Conservation (phyloP, 2,888 invertebrate species). For the Steinernema scapterisci region DNA sequence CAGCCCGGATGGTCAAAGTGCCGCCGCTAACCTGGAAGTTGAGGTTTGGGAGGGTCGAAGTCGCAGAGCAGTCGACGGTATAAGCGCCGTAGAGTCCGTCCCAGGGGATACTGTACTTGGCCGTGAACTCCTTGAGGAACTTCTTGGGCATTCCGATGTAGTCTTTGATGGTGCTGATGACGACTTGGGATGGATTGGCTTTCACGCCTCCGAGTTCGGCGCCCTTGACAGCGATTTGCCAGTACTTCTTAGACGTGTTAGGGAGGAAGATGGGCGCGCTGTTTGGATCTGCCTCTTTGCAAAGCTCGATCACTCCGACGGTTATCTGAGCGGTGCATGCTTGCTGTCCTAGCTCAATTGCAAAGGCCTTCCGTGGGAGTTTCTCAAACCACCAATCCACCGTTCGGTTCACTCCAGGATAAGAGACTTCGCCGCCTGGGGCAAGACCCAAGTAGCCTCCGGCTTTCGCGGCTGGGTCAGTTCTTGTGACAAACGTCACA, state of each 20-base stretch:
- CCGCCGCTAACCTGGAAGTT: background rate
- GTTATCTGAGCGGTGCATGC: too few relatives aligned
- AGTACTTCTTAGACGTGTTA: background rate
- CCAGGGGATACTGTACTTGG: background rate
- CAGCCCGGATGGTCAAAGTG: background rate
- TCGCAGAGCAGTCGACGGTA: background rate
- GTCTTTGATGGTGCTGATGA: background rate
- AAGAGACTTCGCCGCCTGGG: too few relatives aligned
- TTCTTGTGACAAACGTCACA: too few relatives aligned
- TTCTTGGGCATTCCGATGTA: conserved; percentile 4
- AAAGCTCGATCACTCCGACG: background rate
- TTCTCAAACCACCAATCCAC: too few relatives aligned
- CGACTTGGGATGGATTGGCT: background rate
- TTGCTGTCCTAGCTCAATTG: too few relatives aligned
- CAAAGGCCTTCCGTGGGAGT: too few relatives aligned
- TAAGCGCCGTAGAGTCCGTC: conserved; percentile 15
- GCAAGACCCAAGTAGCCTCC: too few relatives aligned
- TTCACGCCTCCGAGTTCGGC: background rate
- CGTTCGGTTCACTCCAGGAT: too few relatives aligned
- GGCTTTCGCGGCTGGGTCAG: too few relatives aligned
- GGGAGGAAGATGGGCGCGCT: background rate
- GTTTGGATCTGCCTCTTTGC: background rate
- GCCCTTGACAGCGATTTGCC: background rate
- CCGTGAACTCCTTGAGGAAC: background rate
- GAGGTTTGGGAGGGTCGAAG: background rate